Evolutionary conservation across 2,113 vertebrate species (phyloP).

Genomic region (Emydocephalus ijimae): DNA sequence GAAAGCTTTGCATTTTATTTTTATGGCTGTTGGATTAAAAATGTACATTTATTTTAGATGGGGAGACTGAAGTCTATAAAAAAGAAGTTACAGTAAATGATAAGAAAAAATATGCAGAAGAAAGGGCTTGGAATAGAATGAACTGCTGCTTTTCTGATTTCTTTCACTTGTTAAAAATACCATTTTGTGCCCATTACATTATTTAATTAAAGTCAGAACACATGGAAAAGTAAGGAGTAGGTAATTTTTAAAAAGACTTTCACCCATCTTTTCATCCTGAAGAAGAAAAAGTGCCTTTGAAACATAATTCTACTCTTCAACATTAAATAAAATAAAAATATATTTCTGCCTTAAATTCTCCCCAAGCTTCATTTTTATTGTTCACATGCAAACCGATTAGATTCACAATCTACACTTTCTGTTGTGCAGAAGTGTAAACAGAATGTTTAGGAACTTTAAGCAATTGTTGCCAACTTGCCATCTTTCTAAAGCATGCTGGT

Average conservation of each 20-base stretch:
- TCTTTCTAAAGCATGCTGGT: neutral
- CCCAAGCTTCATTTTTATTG: neutral
- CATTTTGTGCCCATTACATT: neutral
- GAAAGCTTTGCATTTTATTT: neutral
- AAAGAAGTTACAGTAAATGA: neutral
- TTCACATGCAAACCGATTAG: constrained; percentile 3
- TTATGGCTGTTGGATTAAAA: neutral
- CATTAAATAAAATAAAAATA: neutral
- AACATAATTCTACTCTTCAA: neutral
- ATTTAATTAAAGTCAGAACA: neutral
- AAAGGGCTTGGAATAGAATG: neutral
- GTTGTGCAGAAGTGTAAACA: constrained; percentile 36
- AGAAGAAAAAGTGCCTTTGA: neutral
- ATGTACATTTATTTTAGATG: neutral
- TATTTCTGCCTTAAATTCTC: neutral
- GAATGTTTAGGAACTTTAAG: constrained; percentile 46
- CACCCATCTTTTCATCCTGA: neutral
- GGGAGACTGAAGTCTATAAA: neutral
- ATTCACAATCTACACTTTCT: constrained; percentile 9
- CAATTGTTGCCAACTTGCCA: neutral
- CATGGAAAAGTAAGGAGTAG: neutral
- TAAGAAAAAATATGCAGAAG: neutral
- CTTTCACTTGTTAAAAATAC: neutral
- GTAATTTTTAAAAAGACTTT: neutral
- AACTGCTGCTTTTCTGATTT: neutral